phyloP scores from a whole-genome alignment of 2,113 vertebrate genomes.

The Xiphorhynchus elegans region DNA sequence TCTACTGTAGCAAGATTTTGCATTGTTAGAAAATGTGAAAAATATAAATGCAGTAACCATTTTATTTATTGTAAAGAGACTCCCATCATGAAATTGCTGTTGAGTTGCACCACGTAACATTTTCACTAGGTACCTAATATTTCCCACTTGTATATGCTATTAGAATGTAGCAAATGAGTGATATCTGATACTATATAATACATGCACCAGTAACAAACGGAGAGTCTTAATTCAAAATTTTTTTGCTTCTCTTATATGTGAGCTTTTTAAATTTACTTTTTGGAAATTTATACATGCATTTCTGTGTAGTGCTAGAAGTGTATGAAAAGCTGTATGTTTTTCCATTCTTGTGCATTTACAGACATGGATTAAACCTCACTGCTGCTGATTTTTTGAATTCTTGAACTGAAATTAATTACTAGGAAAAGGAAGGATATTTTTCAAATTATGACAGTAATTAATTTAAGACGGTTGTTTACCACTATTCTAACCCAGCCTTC shows the following conservation, averaged over 20 bases:
- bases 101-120: slow-evolving; percentile 16
- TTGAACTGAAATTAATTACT: slow-evolving; percentile 63
- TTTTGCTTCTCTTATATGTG: not conserved
- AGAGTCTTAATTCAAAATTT: slow-evolving; percentile 35
- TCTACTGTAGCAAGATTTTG: slow-evolving; percentile 41
- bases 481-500: slow-evolving; percentile 4
- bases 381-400: slow-evolving; percentile 52
- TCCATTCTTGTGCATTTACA: slow-evolving; percentile 40
- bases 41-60: not conserved
- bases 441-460: slow-evolving; percentile 56
- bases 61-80: slow-evolving; percentile 36
- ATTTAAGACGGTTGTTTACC: slow-evolving; percentile 50
- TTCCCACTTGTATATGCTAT: not conserved
- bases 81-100: not conserved
- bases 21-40: slow-evolving; percentile 27
- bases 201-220: slow-evolving; percentile 14
- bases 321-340: not conserved
- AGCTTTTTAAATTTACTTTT: not conserved
- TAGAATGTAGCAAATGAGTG: not conserved
- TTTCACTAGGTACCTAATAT: slow-evolving; percentile 44
- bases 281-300: not conserved
- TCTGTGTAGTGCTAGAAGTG: not conserved
- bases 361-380: slow-evolving; percentile 47
- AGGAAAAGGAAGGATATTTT: slow-evolving; percentile 36
- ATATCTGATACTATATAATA: slow-evolving; percentile 21